These are phyloP conservation scores for Scatophagus argus DNA, from an alignment of 2,113 vertebrate species.

Conservation along the genomic window DNA sequence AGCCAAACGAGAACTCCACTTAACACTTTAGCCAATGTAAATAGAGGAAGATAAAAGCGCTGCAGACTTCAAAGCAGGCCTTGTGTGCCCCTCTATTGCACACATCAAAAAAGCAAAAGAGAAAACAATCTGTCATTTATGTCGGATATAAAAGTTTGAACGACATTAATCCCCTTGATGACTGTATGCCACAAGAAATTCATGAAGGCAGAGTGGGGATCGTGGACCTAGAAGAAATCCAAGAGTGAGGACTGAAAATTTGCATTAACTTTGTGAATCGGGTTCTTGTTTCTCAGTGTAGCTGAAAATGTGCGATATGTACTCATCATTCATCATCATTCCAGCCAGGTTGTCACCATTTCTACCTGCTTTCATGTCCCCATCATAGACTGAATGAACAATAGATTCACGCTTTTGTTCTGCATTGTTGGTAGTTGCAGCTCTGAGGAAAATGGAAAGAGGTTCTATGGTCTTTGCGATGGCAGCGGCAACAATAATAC, in stretches of 20 bases:
- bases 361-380: too few species aligned
- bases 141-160: slow-evolving; percentile 61
- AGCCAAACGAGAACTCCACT: slow-evolving; percentile 62
- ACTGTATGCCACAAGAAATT: slow-evolving; percentile 38
- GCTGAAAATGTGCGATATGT: not conserved
- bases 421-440: too few species aligned
- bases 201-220: slow-evolving; percentile 16
- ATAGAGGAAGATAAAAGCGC: slow-evolving; percentile 72
- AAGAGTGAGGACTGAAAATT: slow-evolving; percentile 9
- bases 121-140: slow-evolving; percentile 63
- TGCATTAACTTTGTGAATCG: slow-evolving; percentile 15
- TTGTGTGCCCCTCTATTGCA: slow-evolving; percentile 14
- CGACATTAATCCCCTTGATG: slow-evolving; percentile 60
- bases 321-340: not conserved
- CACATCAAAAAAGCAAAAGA: slow-evolving; percentile 63
- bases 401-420: too few species aligned
- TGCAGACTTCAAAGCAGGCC: slow-evolving; percentile 64
- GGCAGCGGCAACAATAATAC: too few species aligned
- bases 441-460: too few species aligned
- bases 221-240: not conserved
- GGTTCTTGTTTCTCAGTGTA: not conserved
- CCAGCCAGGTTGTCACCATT: too few species aligned
- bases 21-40: slow-evolving; percentile 76
- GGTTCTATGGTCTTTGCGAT: too few species aligned
- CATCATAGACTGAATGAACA: too few species aligned